Base-by-base conservation (phyloP, 2,113 vertebrate species). In the Crypturellus undulatus region DNA sequence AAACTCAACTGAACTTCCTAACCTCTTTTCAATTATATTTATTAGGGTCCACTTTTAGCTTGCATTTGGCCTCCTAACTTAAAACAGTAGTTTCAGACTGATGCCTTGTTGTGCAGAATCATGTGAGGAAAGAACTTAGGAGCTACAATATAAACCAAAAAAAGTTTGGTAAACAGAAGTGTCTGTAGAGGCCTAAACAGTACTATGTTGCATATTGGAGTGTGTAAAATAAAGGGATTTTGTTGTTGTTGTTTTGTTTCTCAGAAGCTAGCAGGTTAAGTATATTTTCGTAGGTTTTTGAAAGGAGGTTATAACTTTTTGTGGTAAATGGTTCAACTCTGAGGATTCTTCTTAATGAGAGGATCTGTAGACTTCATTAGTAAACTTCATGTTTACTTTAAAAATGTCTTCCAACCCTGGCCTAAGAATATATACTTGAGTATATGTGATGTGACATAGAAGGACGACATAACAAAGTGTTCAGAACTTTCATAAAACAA, bases 101-200 rank as follows among this genome's bases (percentile, higher is more conserved):
- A 25, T 82, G 10, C 24, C n/a, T 32, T 70, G 1, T 32, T 62
- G 17, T 36, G 11, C 32, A 72, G 16, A 47, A 9, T 3, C 24
- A 52, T 47, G 11, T 10, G 18, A 87, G 22, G 78, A 8, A 34
- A 22, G 16, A 19, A 16, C 38, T 1, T 9, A 26, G 16, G 6
- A 54, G 4, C 6, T 70, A 42, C 28, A 40, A 21, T 34, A 25
- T 15, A 81, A 91, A 51, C 6, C 8, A 38, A 43, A 59, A 54
- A 2, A 30, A 9, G 1, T 65, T 42, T 91, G 20, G 5, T 45
- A 40, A 78, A 3, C 0, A 24, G 34, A 65, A 2, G 2, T 30
- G 78, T 4, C 5, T 56, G 3, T 5, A 30, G 4, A 2, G 9
- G 43, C 87, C 18, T 68, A 71, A 36, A 87, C 75, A 1, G 1